Conservation (phyloP, 2,888 invertebrate species). For the Chrysomela aeneicollis region DNA sequence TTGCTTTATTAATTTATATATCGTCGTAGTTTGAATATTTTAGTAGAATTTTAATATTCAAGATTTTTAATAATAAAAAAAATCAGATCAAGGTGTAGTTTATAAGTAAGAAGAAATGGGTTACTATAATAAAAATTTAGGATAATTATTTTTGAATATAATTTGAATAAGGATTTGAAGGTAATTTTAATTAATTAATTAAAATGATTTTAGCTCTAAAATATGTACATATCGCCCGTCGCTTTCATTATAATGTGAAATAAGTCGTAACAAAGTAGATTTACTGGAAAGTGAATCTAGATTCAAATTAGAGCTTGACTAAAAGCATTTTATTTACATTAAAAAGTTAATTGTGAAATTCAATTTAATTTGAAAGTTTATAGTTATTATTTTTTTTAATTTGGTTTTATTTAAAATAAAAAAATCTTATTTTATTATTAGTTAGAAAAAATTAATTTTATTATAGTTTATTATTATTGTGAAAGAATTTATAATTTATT, state of each 20-base stretch:
- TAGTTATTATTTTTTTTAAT: neutral
- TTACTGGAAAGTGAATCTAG: conserved; percentile 79
- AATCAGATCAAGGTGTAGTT: conserved; percentile 78
- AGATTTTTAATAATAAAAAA: conserved; percentile 61
- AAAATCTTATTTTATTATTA: conserved; percentile 49
- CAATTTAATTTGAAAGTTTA: conserved; percentile 48
- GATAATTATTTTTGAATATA: conserved; percentile 62
- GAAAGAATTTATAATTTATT: conserved; percentile 59
- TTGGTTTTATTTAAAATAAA: neutral
- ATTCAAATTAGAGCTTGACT: conserved; percentile 69
- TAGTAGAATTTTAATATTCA: conserved; percentile 60
- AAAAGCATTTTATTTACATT: conserved; percentile 74
- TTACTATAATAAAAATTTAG: conserved; percentile 65
- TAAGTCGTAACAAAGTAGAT: conserved; percentile 85
- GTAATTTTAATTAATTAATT: conserved; percentile 67
- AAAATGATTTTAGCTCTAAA: conserved; percentile 70
- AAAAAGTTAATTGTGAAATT: conserved; percentile 47
- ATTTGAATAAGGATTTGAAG: conserved; percentile 70
- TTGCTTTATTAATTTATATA: conserved; percentile 20
- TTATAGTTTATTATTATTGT: conserved; percentile 69
- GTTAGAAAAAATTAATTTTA: conserved; percentile 64
- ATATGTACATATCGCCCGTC: conserved; percentile 84
- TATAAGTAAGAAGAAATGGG: conserved; percentile 72
- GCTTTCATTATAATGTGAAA: conserved; percentile 72
- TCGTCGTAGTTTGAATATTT: conserved; percentile 22